Base-by-base conservation (phyloP, 2,888 invertebrate genomes). In the Tipula lateralis region DNA sequence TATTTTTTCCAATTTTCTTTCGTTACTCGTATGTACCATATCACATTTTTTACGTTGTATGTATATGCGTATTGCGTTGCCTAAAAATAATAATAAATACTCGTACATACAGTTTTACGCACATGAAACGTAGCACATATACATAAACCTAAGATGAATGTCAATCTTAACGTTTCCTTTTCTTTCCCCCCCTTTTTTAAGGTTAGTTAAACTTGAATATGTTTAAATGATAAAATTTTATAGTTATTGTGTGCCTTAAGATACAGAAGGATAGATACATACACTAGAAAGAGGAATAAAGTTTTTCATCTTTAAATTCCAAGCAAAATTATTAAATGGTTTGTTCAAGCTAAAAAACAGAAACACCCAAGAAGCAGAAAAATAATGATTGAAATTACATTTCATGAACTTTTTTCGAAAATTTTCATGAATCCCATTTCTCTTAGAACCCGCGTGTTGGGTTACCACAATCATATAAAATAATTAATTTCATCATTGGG, bases 161-260 rank as follows among this genome's bases (percentile, higher is more conserved):
- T 24, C 66, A 66, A 66, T 66, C 66, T 6, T 66, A 24, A 66
- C 66, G 24, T 66, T 66, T 66, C 3, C 24, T 19, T 66, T 24
- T 66, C 66, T 66, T 66, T 66, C 12, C 2, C 24, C 24, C 24
- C 24, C 4, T 66, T 24, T 66, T 66, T 24, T 66, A 24, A 66
- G 66, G 66, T 66, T 66, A 66, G 66, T 66, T 66, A 66, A 24
- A 66, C 66, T 66, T 66, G 24, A 66, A 66, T 66, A 66, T 24
- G 66, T 24, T 66, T 66, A 66, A 24, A 24, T 66, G 66, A 66
- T 66, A 66, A 66, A 66, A 24, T 66, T 66, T 19, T 66, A 66
- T 66, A 66, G 66, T 66, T 66, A 66, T 66, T 66, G 12, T 66
- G 24, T 66, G 66, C 66, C 9, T 66, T 66, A 24, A 66, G 7